Evolutionary conservation across 2,113 vertebrate genomes (phyloP), one percentile per base, ranked within the genome.

Genomic region (Etheostoma cragini): DNA sequence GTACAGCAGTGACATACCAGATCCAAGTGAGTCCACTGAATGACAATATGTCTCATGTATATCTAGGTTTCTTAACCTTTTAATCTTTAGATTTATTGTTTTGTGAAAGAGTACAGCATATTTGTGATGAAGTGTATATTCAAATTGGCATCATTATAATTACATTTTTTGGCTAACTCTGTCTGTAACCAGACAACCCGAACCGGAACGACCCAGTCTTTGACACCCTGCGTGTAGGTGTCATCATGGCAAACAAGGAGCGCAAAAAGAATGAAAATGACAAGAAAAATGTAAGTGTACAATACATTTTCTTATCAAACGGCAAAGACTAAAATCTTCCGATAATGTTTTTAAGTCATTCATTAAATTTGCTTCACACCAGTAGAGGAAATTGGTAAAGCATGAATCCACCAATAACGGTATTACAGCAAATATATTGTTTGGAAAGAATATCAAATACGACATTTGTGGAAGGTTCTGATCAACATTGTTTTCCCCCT

Each of bases 181-280:
- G n/a, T 76, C 24, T 3, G 46, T 33, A 2, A 58, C 24, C 66
- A 94, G 91, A 93, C 66, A 96, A 94, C 84, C 93, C 95, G 42
- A 98, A 95, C 94, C 93, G 96, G 73, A 96, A 94, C 0, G 98
- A 99, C 87, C 98, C 98, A 0, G 98, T 99, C 63, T 99, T 98
- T 24, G 98, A 99, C 87, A 98, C 98, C 1, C 94, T 99, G 76
- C 95, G 98, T 19, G 96, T 96, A 0, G 98, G 98, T 0, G 98
- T 99, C 69, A 96, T 98, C 76, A 99, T 99, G 98, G 98, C 98
- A 53, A 99, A 99, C 90, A 98, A 98, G 84, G 98, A 99, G 89
- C 96, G 98, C 84, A 99, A 99, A 90, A 99, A 99, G 87, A 96
- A 96, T 46, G 97, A 98, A 68, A 96, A 97, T 0, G 98, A 98